These are phyloP conservation scores for Garra rufa DNA, from an alignment of 2,113 vertebrate species.

Conservation along the genomic window DNA sequence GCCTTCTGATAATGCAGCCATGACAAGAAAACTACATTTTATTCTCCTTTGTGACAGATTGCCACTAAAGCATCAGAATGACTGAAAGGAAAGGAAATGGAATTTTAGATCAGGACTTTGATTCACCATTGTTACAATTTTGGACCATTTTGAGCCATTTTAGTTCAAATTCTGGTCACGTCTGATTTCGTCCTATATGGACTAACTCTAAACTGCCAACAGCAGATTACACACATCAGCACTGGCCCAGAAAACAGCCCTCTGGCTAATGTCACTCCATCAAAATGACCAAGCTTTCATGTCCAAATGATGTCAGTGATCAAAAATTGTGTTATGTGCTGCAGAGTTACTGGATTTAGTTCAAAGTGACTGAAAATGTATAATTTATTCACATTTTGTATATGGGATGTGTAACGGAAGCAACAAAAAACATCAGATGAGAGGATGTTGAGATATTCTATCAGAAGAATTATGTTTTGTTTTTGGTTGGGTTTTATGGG, in stretches of 20 bases:
- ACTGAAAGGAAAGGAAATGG: not conserved
- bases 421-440: not conserved
- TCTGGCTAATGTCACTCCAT: not conserved
- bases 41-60: slow-evolving; percentile 28
- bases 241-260: slow-evolving; percentile 12
- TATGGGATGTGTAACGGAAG: not conserved
- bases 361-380: not conserved
- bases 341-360: not conserved
- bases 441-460: not conserved
- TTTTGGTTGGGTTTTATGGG: not conserved
- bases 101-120: not conserved
- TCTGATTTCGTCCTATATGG: not conserved
- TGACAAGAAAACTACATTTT: not conserved
- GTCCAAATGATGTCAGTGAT: not conserved
- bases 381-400: not conserved
- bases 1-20: not conserved
- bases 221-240: not conserved
- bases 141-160: no score
- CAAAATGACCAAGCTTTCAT: not conserved
- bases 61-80: slow-evolving; percentile 32
- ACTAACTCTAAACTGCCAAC: not conserved
- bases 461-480: not conserved
- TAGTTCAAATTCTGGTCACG: not conserved
- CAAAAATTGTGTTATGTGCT: not conserved
- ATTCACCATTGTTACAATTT: not conserved